Conservation (phyloP, 2,797 vertebrate genomes). For the Cyclopterus lumpus region DNA sequence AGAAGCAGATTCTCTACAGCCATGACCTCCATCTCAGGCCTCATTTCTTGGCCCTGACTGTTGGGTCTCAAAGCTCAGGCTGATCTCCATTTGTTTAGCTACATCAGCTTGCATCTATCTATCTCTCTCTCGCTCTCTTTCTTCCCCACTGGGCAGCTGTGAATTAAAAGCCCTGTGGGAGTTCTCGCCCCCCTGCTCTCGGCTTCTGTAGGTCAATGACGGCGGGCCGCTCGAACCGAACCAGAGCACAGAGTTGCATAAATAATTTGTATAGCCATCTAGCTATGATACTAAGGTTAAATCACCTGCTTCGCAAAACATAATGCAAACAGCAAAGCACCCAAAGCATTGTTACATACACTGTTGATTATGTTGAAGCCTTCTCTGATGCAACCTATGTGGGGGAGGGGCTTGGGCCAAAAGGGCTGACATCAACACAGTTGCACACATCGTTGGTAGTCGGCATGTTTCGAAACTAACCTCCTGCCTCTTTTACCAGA, state of each 20-base stretch:
- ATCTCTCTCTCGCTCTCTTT: not conserved
- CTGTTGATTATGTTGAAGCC: not conserved
- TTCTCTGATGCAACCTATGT: not conserved
- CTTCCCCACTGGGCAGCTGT: not conserved
- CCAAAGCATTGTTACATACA: not conserved
- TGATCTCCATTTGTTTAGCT: not conserved
- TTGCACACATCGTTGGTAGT: not conserved
- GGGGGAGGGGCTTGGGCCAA: too few species aligned
- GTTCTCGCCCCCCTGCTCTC: not conserved
- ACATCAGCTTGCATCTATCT: not conserved
- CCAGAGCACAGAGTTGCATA: not conserved
- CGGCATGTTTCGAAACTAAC: not conserved
- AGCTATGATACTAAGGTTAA: not conserved
- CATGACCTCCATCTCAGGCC: slow-evolving; percentile 11
- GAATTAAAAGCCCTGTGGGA: slow-evolving; percentile 12
- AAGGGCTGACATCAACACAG: not conserved
- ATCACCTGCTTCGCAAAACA: not conserved
- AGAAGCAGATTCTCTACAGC: slow-evolving; percentile 11
- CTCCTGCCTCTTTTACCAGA: not conserved
- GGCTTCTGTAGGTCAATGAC: slow-evolving; percentile 8
- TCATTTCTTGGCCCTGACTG: not conserved
- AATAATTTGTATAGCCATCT: not conserved
- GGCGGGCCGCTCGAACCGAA: not conserved
- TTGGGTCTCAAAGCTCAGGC: not conserved
- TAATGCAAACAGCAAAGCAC: not conserved